These are phyloP conservation scores for Alectoris magna DNA, from an alignment of 2,797 vertebrate genomes.

Conservation along the genomic window DNA sequence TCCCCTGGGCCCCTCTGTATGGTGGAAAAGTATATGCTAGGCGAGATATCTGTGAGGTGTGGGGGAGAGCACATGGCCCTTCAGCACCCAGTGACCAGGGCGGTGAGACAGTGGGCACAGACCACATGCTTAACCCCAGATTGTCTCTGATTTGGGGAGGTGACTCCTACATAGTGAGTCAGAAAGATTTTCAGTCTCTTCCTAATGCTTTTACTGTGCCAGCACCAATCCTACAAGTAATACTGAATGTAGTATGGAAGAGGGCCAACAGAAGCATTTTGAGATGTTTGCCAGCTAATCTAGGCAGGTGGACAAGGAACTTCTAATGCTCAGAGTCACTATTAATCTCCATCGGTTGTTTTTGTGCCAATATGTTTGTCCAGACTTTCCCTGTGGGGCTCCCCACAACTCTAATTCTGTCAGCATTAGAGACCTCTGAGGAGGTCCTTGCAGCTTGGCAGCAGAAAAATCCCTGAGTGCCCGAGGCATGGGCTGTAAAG, in stretches of 20 bases:
- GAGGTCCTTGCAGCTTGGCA: background rate
- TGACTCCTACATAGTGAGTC: rapidly evolving
- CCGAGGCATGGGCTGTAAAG: background rate
- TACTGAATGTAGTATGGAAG: background rate
- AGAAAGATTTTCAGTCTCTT: background rate
- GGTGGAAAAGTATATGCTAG: background rate
- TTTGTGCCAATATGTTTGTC: background rate
- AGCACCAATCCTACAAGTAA: background rate
- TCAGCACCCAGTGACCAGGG: background rate
- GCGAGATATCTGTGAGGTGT: too few species aligned
- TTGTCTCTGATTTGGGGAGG: background rate
- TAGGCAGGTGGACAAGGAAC: background rate
- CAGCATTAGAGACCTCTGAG: background rate
- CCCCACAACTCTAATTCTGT: background rate
- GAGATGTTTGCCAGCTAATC: background rate
- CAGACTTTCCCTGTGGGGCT: background rate
- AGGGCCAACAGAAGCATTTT: background rate
- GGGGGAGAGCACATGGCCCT: background rate
- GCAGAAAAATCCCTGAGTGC: background rate
- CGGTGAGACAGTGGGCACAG: background rate
- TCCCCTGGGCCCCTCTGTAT: background rate
- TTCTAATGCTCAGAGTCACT: background rate
- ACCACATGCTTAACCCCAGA: rapidly evolving
- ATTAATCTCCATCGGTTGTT: background rate
- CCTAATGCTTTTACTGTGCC: background rate